These are phyloP conservation scores for Ascidia mentula DNA, from an alignment of 23 tunicate species.

Conservation along the genomic window DNA sequence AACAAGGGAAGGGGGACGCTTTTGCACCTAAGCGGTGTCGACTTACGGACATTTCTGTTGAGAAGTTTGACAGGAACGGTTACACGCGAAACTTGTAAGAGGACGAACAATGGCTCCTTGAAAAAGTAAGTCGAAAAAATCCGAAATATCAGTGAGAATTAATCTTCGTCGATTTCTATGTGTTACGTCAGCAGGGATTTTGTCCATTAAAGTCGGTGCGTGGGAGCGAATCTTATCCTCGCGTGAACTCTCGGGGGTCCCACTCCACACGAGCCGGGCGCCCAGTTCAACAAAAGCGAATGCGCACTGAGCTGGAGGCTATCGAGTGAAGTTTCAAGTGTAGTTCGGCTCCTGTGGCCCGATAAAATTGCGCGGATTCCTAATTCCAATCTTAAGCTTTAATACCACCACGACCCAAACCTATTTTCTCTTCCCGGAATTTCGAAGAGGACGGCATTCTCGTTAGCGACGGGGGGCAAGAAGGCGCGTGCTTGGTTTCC, in stretches of 20 bases:
- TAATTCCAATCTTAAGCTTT: background rate
- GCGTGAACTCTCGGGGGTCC: background rate
- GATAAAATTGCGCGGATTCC: background rate
- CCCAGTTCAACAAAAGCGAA: background rate
- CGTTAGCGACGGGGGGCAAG: background rate
- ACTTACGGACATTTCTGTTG: background rate
- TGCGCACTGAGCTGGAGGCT: background rate
- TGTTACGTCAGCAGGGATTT: too few relatives aligned
- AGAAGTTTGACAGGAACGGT: too few relatives aligned
- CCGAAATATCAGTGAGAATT: too few relatives aligned
- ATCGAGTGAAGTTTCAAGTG: background rate
- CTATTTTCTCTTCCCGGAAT: background rate
- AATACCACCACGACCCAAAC: background rate
- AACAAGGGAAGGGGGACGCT: background rate
- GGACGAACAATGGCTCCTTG: too few relatives aligned
- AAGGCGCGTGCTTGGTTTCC: background rate
- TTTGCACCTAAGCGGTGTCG: background rate
- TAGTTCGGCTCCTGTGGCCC: background rate
- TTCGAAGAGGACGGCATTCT: background rate
- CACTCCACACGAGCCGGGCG: background rate
- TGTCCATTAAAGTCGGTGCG: too few relatives aligned
- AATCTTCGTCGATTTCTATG: too few relatives aligned
- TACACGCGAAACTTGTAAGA: too few relatives aligned
- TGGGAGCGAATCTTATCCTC: background rate
- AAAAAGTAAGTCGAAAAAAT: too few relatives aligned